These are phyloP conservation scores for Pagrus major DNA, from an alignment of 2,113 vertebrate species.

Conservation along the genomic window DNA sequence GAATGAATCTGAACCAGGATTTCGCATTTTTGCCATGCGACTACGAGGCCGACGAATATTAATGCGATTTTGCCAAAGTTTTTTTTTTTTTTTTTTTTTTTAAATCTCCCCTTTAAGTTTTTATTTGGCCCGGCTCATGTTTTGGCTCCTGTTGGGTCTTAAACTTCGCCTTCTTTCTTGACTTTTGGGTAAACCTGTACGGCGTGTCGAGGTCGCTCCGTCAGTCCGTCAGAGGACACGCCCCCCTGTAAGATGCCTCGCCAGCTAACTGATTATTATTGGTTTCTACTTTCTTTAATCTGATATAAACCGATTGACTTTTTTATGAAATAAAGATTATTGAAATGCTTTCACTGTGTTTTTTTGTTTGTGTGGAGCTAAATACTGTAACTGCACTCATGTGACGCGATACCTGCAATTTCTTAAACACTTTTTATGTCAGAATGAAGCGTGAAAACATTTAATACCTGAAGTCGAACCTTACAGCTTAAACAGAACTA, in stretches of 20 bases:
- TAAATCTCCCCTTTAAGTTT: neutral
- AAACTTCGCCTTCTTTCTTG: constrained; percentile 26
- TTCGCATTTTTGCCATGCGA: constrained; percentile 39
- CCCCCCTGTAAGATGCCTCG: constrained; percentile 71
- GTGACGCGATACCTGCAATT: too few relatives aligned
- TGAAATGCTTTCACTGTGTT: constrained; percentile 48
- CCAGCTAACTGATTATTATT: constrained; percentile 74
- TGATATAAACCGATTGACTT: constrained; percentile 82
- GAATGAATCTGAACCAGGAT: neutral
- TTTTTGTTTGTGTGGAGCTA: neutral
- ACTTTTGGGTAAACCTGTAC: constrained; percentile 48
- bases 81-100: neutral
- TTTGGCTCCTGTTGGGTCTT: constrained; percentile 46
- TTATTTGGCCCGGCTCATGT: constrained; percentile 17
- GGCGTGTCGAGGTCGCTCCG: constrained; percentile 25
- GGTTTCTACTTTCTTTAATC: constrained; percentile 86
- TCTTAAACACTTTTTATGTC: too few relatives aligned
- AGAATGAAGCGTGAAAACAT: too few relatives aligned
- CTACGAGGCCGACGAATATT: constrained; percentile 12
- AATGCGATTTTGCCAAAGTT: constrained; percentile 58
- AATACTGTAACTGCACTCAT: too few relatives aligned
- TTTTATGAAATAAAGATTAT: constrained; percentile 86
- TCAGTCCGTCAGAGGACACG: constrained; percentile 44
- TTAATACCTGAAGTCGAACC: too few relatives aligned
- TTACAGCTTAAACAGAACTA: too few relatives aligned